Evolutionary conservation across 2,113 vertebrate genomes (phyloP).

Genomic region (Petrocephalus microphthalmus): DNA sequence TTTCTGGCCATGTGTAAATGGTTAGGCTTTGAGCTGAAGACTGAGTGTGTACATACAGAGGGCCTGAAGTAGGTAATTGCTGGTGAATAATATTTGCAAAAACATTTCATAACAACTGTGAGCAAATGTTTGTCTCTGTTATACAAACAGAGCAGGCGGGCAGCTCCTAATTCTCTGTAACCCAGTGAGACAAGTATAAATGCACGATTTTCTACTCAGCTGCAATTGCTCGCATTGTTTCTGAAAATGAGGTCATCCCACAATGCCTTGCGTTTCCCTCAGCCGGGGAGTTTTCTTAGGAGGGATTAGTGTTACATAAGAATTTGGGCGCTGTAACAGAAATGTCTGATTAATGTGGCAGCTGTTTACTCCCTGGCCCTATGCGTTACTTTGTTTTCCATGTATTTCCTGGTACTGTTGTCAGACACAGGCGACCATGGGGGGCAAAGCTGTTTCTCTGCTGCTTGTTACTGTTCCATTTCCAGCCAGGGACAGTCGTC

Average conservation of each 20-base stretch:
- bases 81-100: neutral
- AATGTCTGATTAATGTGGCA: neutral
- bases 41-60: neutral
- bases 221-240: slow-evolving; percentile 8
- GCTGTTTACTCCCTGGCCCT: neutral
- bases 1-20: neutral
- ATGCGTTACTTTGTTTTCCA: neutral
- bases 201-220: neutral
- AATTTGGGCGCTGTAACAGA: neutral
- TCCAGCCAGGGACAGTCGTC: neutral
- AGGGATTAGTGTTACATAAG: slow-evolving; percentile 11
- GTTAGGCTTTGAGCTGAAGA: neutral
- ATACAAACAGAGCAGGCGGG: neutral
- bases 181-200: neutral
- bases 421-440: neutral
- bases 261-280: slow-evolving; percentile 5
- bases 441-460: neutral
- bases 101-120: neutral
- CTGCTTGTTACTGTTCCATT: neutral
- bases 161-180: neutral
- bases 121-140: neutral
- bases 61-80: neutral
- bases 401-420: neutral
- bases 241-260: slow-evolving; percentile 11
- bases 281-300: slow-evolving; percentile 4